Evolutionary conservation across 1,140 invertebrate genomes (phyloP).

Genomic region (Himalopsyche phryganea): DNA sequence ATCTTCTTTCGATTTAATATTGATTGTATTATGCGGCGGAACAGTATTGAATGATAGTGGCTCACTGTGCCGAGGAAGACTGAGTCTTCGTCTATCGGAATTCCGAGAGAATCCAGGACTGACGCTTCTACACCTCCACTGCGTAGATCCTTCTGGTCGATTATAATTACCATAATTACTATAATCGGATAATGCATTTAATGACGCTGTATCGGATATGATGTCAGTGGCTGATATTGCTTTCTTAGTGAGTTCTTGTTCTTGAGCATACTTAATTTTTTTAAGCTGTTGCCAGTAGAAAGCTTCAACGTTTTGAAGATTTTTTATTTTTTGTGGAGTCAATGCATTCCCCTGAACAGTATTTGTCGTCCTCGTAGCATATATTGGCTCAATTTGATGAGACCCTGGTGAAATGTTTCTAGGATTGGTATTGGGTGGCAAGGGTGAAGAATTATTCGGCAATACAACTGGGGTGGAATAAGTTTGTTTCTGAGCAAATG

Average conservation of each 20-base stretch:
- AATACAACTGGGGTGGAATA: neutral
- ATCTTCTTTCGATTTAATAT: no score
- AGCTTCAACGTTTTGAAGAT: constrained; percentile 55
- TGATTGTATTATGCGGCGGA: neutral
- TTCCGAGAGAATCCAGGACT: constrained; percentile 24
- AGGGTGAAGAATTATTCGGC: neutral
- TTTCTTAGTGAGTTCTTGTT: constrained; percentile 47
- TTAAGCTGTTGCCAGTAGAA: constrained; percentile 60
- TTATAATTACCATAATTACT: constrained; percentile 1
- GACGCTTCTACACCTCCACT: constrained; percentile 25
- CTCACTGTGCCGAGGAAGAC: constrained; percentile 1
- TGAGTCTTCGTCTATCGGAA: constrained; percentile 4
- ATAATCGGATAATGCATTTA: neutral
- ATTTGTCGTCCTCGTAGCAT: no score
- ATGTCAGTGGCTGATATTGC: constrained; percentile 35
- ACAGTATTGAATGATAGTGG: neutral
- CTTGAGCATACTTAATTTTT: constrained; percentile 55
- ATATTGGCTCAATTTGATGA: no score
- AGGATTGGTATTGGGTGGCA: neutral
- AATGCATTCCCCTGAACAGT: neutral
- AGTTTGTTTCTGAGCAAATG: constrained; percentile 1
- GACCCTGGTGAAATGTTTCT: no score
- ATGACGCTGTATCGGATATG: neutral
- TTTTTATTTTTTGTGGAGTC: constrained; percentile 35
- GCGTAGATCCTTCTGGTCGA: neutral